These are phyloP conservation scores for Drosophila ogumai DNA, from an alignment of 1,140 invertebrate genomes.

Conservation along the genomic window DNA sequence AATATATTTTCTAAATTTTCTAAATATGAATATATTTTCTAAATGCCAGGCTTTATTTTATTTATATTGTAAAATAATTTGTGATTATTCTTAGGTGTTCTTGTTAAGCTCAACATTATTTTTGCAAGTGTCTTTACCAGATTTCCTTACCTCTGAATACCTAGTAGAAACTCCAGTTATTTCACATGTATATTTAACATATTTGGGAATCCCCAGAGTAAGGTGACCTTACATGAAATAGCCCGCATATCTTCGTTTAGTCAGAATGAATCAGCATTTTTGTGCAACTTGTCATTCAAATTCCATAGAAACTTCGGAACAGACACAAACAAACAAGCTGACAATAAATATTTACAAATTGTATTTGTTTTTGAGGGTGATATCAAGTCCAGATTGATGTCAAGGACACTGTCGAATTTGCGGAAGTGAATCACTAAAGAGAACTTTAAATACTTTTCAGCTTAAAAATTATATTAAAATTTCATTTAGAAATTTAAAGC, in stretches of 20 bases:
- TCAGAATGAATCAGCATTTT: constrained; percentile 43
- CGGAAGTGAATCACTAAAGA: constrained; percentile 20
- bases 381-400: constrained; percentile 34
- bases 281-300: constrained; percentile 29
- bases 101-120: background rate
- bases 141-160: background rate
- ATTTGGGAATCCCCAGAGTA: constrained; percentile 27
- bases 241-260: constrained; percentile 39
- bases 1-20: no score
- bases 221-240: constrained; percentile 21
- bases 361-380: constrained; percentile 28
- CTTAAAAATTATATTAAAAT: no score
- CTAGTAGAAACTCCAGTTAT: background rate
- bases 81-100: no score
- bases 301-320: constrained; percentile 36
- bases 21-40: no score
- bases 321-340: constrained; percentile 17
- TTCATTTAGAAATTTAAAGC: no score
- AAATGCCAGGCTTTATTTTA: no score
- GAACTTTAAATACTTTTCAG: background rate
- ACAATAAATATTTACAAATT: constrained; percentile 38
- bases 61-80: no score
- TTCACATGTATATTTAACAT: background rate
- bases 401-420: constrained; percentile 32
- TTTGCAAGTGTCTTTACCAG: background rate